A percentile compares a stretch with the other conserved stretches of the same genome.
Evolutionary conservation across 2,797 vertebrate genomes (phyloP).

Genomic region (Hippocampus kuda): DNA sequence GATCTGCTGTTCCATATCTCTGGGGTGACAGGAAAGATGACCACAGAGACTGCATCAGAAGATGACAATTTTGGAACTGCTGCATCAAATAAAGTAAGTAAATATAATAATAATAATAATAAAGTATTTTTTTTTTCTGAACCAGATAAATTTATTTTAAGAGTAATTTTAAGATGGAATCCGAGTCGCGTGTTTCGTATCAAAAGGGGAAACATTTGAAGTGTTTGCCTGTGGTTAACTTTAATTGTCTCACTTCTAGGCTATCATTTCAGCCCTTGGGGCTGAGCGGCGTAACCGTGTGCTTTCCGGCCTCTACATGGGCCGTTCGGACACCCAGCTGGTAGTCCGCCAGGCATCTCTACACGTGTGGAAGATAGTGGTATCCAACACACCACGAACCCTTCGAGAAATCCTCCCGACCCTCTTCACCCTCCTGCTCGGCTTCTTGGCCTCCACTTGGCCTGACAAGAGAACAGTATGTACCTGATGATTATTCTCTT

Average conservation of each 20-base stretch:
- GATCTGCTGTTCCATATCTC: slow-evolving; percentile 98
- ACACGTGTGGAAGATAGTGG: slow-evolving; percentile 98
- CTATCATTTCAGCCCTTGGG: slow-evolving; percentile 88
- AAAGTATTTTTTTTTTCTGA: not conserved
- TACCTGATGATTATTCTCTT: not conserved
- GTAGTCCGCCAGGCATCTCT: slow-evolving; percentile 94
- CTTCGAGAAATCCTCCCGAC: slow-evolving; percentile 93
- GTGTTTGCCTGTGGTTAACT: not conserved
- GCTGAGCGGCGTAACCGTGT: slow-evolving; percentile 90
- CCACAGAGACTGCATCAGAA: slow-evolving; percentile 94
- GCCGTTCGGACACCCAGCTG: slow-evolving; percentile 93
- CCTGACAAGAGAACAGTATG: slow-evolving; percentile 94
- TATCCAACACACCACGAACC: slow-evolving; percentile 93
- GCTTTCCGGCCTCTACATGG: slow-evolving; percentile 96
- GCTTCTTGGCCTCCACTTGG: slow-evolving; percentile 93
- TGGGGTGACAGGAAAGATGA: slow-evolving; percentile 98
- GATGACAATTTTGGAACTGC: slow-evolving; percentile 98
- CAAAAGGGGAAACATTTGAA: not conserved
- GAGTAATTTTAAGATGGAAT: not conserved
- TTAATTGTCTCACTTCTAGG: slow-evolving; percentile 55
- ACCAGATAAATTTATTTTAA: not conserved
- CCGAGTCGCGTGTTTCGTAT: not conserved
- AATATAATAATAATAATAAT: too few species aligned
- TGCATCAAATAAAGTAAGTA: slow-evolving; percentile 88
- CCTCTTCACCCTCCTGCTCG: slow-evolving; percentile 86